Evolutionary conservation across 2,113 vertebrate species (phyloP), one percentile per base, ranked within the genome.

Genomic region (Nibea coibor): DNA sequence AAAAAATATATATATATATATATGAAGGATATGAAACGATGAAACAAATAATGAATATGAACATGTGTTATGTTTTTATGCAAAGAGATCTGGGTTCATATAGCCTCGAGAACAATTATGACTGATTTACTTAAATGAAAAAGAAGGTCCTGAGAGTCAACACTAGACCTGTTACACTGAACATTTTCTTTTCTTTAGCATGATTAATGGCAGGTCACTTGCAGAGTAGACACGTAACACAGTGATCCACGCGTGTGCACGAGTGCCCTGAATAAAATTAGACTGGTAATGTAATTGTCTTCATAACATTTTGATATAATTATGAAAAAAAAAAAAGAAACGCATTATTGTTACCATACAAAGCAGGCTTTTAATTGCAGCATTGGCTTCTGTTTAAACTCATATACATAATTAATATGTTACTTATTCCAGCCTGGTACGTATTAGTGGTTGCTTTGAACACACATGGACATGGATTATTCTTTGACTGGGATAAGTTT

Each of bases 151-250:
- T 39, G 6, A 62, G 28, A 62, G 35, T 68, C 28, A 76, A 54
- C 53, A 43, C 53, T 39, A 59, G 51, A 67, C 42, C 43, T 71
- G 66, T 77, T 72, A 75, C 17, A 39, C 58, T 71, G 48, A 24
- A 65, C 12, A 65, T 35, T 82, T 78, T 47, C 43, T 80, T 87
- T 76, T 59, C 48, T 80, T 69, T 45, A 65, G 63, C 59, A 75
- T 87, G 74, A 88, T 87, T 90, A 72, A 90, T 90, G 76, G n/a
- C 73, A 74, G 80, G 59, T 81, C 81, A 83, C 53, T 72, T 62
- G 45, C 51, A 82, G 61, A 42, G 50, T 12, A 67, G 45, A 78
- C 62, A 68, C 78, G 63, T 15, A 66, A 56, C 75, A 76, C 10
- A 61, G 76, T 35, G 71, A 39, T 86, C 63, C 63, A 72, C 53